Evolutionary conservation across 2,113 vertebrate species (phyloP), one percentile per base, ranked within the genome.

Genomic region (Myotis yumanensis): DNA sequence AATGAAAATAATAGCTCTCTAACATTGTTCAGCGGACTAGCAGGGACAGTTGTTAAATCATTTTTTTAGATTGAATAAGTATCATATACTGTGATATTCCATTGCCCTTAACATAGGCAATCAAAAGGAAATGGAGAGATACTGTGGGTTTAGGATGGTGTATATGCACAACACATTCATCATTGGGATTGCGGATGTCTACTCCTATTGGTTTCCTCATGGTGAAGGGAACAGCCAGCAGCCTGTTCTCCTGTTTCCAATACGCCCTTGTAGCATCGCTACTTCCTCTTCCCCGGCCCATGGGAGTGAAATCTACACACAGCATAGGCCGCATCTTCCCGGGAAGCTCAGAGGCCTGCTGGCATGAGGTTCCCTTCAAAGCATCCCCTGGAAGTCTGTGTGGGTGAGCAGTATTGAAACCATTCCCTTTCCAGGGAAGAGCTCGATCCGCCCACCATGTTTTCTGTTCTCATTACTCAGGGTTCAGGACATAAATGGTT

Each of bases 301-400:
- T 98, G 97, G 98, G 30, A 91, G 95, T 97, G 98, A 98, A 98
- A 98, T 99, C 98, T 99, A 98, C 97, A 98, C 97, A 97, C 97
- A 97, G 98, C 98, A 98, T 98, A 99, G 98, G 98, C 98, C 95
- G 93, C 84, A 95, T 95, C 98, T 98, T 98, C 98, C 94, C 75
- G 98, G 97, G 93, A 97, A 98, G 96, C 98, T 98, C 97, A 96
- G 97, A 98, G 96, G 40, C 97, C 97, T 98, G 97, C 89, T 96
- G 96, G 96, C 92, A 0, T 93, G 96, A 97, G 96, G 97, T 97
- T 97, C 98, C 97, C 98, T 98, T 99, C 98, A 98, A 99, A 98
- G 98, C 98, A 98, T 69, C 98, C 97, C 97, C 97, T 99, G 98
- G 98, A 98, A 99, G 98, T 98, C 98, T 99, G 99, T 99, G 99